phyloP scores from a whole-genome alignment of 2,113 vertebrate species.

The Pristiophorus japonicus region DNA sequence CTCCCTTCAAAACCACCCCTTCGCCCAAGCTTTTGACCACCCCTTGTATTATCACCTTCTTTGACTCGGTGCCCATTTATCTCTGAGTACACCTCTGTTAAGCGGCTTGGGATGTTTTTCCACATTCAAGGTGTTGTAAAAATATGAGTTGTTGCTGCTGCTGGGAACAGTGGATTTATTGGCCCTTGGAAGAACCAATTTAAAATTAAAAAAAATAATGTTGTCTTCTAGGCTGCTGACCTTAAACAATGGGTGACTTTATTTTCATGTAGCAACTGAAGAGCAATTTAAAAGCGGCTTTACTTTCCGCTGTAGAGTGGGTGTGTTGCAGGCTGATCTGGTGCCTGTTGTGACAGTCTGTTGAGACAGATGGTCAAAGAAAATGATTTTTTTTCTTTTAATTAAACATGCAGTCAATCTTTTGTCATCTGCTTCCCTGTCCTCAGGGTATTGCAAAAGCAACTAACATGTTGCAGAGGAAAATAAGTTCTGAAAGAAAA shows the following conservation, averaged over 20 bases:
- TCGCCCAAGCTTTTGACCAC: background rate
- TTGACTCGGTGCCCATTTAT: background rate
- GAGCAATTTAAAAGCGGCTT: background rate
- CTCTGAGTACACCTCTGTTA: background rate
- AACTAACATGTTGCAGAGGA: background rate
- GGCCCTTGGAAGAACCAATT: background rate
- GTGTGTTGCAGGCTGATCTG: background rate
- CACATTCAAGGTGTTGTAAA: background rate
- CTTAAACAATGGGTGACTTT: background rate
- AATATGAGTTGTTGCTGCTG: background rate
- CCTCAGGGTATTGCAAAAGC: background rate
- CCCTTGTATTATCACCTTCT: background rate
- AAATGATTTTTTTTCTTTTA: background rate
- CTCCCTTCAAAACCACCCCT: background rate
- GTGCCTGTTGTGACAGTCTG: constrained; percentile 33
- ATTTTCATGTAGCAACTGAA: constrained; percentile 17
- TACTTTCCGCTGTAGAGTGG: background rate
- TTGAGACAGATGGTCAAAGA: constrained; percentile 27
- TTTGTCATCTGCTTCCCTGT: constrained; percentile 32
- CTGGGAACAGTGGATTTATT: constrained; percentile 2
- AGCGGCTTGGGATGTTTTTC: background rate
- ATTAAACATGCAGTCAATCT: constrained; percentile 1
- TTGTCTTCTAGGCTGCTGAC: background rate
- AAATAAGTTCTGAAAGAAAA: constrained; percentile 8
- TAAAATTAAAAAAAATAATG: background rate